Base-by-base conservation (phyloP, 2,797 vertebrate genomes). In the Sebastes jordani region DNA sequence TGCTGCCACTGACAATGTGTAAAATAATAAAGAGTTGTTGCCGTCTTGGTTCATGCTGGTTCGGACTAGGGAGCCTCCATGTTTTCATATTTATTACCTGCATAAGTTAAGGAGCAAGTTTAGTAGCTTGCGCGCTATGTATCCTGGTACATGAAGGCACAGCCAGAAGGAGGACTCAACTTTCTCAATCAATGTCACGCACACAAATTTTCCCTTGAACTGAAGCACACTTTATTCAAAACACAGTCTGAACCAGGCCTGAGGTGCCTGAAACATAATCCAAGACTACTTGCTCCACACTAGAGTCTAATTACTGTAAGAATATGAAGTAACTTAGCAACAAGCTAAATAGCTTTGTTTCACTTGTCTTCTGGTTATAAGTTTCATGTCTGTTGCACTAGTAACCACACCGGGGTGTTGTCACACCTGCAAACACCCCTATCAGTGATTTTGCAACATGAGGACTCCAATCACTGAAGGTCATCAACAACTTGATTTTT, bases 221-320 rank as follows among this genome's bases (percentile, higher is more conserved):
- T 42, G 38, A 78, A 68, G 60, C 60, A 49, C 58, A 71, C 60
- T 52, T 52, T n/a, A 20, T 52, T 52, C 20, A n/a, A 52, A 52
- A 52, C 18, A 52, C 8, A 52, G 25, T 27, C 30, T 63, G n/a
- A 74, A 59, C 16, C 6, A 1, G 7, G n/a, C 3, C 4, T 7
- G 23, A 22, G 42, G 11, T 34, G 27, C 32, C 7, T 49, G 34
- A 60, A 76, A 67, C 34, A 56, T 30, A 7, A 71, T 34, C 23
- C 60, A 27, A 4, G 54, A 13, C n/a, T 11, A 22, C 29, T 67
- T 68, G 20, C 18, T 54, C 36, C 11, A 71, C 36, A 36, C 13
- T 18, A 36, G 2, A 69, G 49, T 42, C 9, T 68, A 61, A 71
- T 61, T 23, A 46, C 7, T 7, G 14, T 49, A 32, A 52, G 16